These are phyloP conservation scores for Petaurus breviceps DNA, from an alignment of 2,113 vertebrate genomes.

Conservation along the genomic window DNA sequence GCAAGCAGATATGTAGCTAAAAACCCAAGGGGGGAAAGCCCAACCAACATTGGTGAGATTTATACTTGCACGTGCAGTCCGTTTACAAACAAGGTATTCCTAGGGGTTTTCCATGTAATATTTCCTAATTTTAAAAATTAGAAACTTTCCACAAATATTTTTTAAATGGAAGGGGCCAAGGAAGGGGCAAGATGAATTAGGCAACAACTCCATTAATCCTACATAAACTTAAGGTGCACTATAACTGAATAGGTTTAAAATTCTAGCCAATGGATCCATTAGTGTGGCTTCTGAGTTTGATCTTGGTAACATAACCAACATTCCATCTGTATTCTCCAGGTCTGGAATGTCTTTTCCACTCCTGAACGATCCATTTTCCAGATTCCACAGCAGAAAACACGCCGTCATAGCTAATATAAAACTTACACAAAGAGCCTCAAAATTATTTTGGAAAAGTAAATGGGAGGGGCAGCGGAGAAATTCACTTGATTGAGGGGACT, in stretches of 20 bases:
- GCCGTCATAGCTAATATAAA: neutral
- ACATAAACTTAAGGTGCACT: neutral
- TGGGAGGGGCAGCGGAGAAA: neutral
- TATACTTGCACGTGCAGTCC: neutral
- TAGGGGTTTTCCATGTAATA: constrained; percentile 40
- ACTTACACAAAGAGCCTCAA: neutral
- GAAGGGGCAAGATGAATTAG: neutral
- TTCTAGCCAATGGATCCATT: neutral
- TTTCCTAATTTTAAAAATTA: constrained; percentile 23
- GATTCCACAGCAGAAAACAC: neutral
- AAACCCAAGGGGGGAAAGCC: neutral
- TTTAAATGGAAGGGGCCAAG: neutral
- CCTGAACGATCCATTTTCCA: neutral
- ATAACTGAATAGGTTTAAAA: neutral
- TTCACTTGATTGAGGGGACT: neutral
- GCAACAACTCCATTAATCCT: too few species aligned
- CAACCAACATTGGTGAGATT: neutral
- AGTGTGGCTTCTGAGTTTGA: neutral
- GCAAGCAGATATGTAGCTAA: constrained; percentile 35
- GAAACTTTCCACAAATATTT: neutral
- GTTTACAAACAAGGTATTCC: constrained; percentile 5
- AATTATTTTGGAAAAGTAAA: neutral
- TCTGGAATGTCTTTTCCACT: neutral
- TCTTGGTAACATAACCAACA: constrained; percentile 13
- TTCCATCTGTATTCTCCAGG: constrained; percentile 4